phyloP scores from a whole-genome alignment of 2,888 invertebrate species.

The Cephus pulcher region DNA sequence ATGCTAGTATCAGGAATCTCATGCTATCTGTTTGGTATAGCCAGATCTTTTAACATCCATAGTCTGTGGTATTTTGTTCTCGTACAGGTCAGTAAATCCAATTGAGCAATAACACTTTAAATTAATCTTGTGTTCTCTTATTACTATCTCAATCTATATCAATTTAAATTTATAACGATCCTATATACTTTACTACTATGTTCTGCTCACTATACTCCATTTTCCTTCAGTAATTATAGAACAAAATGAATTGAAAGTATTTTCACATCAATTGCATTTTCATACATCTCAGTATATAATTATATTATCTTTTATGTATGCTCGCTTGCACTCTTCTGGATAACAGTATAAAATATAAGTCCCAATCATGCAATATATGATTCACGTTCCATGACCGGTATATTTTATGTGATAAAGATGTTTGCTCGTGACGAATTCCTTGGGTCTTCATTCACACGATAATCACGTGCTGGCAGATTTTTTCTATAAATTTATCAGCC shows the following conservation, averaged over 20 bases:
- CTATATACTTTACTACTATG: constrained; percentile 5
- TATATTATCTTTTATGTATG: background rate
- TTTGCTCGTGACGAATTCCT: background rate
- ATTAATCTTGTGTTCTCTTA: background rate
- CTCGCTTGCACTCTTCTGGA: background rate
- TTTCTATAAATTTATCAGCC: background rate
- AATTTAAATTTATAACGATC: constrained; percentile 1
- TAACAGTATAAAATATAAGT: background rate
- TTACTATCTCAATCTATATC: constrained; percentile 9
- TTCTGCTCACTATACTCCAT: background rate
- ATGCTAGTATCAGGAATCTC: constrained; percentile 90
- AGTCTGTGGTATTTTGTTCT: constrained; percentile 83
- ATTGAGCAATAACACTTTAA: background rate
- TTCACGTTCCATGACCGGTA: background rate
- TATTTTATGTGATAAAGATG: background rate
- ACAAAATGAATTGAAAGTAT: background rate
- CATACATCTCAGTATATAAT: background rate
- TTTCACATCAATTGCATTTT: background rate
- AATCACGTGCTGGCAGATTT: background rate
- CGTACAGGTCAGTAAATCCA: constrained; percentile 76
- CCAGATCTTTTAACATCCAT: constrained; percentile 84
- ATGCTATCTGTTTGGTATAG: constrained; percentile 90
- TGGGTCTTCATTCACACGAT: background rate
- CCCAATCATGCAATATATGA: background rate
- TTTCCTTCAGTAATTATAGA: background rate